These are phyloP conservation scores for Huso huso DNA, from an alignment of 2,797 vertebrate species.

Conservation along the genomic window DNA sequence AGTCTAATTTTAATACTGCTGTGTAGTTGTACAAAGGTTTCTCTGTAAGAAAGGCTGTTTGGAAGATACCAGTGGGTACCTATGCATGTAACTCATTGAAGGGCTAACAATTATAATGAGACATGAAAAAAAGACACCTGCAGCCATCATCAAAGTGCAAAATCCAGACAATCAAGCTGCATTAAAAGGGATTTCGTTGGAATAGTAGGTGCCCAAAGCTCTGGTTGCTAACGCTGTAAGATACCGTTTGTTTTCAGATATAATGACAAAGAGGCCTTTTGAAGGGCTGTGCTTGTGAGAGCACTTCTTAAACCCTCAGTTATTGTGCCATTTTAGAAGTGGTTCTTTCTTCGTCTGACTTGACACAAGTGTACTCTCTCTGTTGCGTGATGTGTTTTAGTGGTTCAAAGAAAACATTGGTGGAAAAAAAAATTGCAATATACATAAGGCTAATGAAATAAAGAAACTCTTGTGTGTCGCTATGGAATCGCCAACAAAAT, in stretches of 20 bases:
- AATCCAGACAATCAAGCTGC: conserved; percentile 47
- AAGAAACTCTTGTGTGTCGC: too few species aligned
- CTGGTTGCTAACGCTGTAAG: conserved; percentile 43
- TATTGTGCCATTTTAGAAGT: conserved; percentile 27
- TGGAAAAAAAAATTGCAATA: conserved; percentile 2
- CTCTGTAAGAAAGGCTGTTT: not conserved
- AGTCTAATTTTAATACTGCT: too few species aligned
- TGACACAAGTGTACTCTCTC: not conserved
- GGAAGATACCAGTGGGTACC: not conserved
- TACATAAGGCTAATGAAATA: too few species aligned
- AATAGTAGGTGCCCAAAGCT: conserved; percentile 47
- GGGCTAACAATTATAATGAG: not conserved
- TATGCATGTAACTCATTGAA: not conserved
- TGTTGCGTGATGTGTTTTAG: not conserved
- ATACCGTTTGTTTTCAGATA: conserved; percentile 54
- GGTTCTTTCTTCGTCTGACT: conserved; percentile 29
- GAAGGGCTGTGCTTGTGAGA: conserved; percentile 43
- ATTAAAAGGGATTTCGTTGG: conserved; percentile 52
- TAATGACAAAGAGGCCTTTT: conserved; percentile 57
- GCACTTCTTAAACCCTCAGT: conserved; percentile 28
- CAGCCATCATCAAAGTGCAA: conserved; percentile 47
- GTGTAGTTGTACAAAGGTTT: not conserved
- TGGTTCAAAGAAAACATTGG: not conserved
- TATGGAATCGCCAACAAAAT: conserved; percentile 25
- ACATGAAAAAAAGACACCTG: conserved; percentile 39